These are phyloP conservation scores for Clarias batrachus DNA, from an alignment of 2,113 vertebrate species.

Conservation along the genomic window DNA sequence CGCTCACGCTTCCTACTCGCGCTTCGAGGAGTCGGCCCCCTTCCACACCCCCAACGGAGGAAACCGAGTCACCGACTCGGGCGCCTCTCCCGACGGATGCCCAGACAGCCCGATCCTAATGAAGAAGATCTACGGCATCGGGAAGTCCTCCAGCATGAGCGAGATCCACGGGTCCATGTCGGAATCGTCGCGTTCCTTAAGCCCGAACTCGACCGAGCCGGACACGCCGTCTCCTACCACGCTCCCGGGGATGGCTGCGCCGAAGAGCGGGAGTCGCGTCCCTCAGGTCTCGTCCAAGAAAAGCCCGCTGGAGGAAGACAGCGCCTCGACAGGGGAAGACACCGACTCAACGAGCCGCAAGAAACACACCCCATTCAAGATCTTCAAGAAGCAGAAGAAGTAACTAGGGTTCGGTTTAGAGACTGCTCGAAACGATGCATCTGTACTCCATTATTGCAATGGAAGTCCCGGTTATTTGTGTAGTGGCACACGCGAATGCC, in stretches of 20 bases:
- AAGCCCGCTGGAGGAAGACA: conserved; percentile 88
- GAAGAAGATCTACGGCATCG: conserved; percentile 80
- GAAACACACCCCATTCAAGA: conserved; percentile 91
- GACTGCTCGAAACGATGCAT: conserved; percentile 45
- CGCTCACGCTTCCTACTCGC: conserved; percentile 60
- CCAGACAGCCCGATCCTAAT: conserved; percentile 81
- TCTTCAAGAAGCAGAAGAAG: conserved; percentile 98
- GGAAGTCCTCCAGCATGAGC: conserved; percentile 81
- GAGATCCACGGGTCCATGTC: conserved; percentile 80
- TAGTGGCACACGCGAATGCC: conserved; percentile 52
- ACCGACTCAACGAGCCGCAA: conserved; percentile 90
- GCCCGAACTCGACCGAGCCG: conserved; percentile 90
- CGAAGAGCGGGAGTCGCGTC: conserved; percentile 81
- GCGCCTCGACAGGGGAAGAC: conserved; percentile 87
- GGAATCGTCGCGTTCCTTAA: conserved; percentile 89
- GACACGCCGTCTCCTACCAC: conserved; percentile 85
- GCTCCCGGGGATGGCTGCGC: conserved; percentile 53
- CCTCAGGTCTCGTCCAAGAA: conserved; percentile 92
- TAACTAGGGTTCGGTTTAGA: conserved; percentile 63
- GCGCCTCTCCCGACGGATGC: conserved; percentile 62
- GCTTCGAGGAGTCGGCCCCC: conserved; percentile 71
- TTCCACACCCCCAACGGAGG: conserved; percentile 76
- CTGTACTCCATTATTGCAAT: conserved; percentile 20
- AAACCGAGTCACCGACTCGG: conserved; percentile 71
- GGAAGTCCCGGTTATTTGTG: conserved; percentile 50